Conservation (phyloP, 2,888 invertebrate genomes). For the Globia sparganii region DNA sequence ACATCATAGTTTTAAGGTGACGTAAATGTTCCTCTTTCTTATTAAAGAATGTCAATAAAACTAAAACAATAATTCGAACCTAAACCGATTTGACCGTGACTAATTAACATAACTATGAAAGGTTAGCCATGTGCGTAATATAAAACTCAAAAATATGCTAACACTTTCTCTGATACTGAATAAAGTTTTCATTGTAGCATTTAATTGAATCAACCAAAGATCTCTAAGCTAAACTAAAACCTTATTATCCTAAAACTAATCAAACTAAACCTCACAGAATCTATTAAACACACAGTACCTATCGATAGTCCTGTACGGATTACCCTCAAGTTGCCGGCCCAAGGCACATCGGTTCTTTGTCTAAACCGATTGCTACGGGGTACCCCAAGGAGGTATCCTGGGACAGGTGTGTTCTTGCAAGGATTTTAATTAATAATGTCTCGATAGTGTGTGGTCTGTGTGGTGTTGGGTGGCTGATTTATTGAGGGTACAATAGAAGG, state of each 20-base stretch:
- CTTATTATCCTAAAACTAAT: slow-evolving; percentile 63
- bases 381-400: slow-evolving; percentile 71
- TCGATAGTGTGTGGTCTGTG: slow-evolving; percentile 82
- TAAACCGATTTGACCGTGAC: not conserved
- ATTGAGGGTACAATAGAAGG: slow-evolving; percentile 57
- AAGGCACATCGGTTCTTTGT: slow-evolving; percentile 82
- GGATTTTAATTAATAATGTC: slow-evolving; percentile 89
- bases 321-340: slow-evolving; percentile 83
- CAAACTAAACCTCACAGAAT: slow-evolving; percentile 67
- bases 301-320: slow-evolving; percentile 86
- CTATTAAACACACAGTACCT: slow-evolving; percentile 72
- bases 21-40: not conserved
- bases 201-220: slow-evolving; percentile 28
- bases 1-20: not conserved
- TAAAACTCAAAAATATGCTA: not conserved
- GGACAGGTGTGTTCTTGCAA: slow-evolving; percentile 86
- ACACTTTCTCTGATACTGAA: not conserved
- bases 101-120: not conserved
- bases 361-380: slow-evolving; percentile 76
- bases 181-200: slow-evolving; percentile 21
- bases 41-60: not conserved
- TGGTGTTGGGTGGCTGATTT: slow-evolving; percentile 77
- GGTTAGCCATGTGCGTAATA: not conserved
- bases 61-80: not conserved
- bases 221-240: slow-evolving; percentile 35